Evolutionary conservation across 1,140 invertebrate species (phyloP).

Genomic region (Drosophila busckii): DNA sequence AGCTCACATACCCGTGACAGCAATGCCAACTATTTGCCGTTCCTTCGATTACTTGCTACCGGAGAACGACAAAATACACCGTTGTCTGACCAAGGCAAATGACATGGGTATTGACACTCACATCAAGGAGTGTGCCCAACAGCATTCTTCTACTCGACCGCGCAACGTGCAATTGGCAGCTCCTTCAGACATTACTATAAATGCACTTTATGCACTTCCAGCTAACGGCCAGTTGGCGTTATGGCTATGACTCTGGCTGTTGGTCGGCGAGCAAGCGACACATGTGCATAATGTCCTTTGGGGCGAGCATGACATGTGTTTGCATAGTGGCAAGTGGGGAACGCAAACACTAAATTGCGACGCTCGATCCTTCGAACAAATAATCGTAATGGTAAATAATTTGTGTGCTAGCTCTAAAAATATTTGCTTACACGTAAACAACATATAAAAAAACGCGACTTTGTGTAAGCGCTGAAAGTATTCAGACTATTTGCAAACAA

Average conservation of each 20-base stretch:
- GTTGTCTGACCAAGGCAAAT: background rate
- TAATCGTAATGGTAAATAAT: slow-evolving; percentile 30
- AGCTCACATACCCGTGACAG: too few relatives aligned
- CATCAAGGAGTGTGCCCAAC: background rate
- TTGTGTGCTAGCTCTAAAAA: slow-evolving; percentile 34
- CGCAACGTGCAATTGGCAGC: slow-evolving; percentile 68
- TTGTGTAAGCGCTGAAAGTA: slow-evolving; percentile 68
- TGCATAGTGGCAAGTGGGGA: background rate
- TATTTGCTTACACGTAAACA: slow-evolving; percentile 31
- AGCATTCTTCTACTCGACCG: slow-evolving; percentile 55
- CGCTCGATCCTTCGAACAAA: slow-evolving; percentile 29
- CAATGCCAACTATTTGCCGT: too few relatives aligned
- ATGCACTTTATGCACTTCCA: slow-evolving; percentile 75
- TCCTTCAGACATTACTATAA: slow-evolving; percentile 33
- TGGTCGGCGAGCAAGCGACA: slow-evolving; percentile 50
- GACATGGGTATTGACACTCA: slow-evolving; percentile 2
- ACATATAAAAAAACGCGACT: slow-evolving; percentile 56
- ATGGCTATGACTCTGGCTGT: slow-evolving; percentile 54
- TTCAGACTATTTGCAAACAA: slow-evolving; percentile 76
- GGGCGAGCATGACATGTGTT: background rate
- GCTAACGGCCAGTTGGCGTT: slow-evolving; percentile 71
- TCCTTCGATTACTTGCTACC: too few relatives aligned
- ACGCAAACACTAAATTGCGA: slow-evolving; percentile 27
- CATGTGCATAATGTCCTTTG: slow-evolving; percentile 47
- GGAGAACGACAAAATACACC: too few relatives aligned